Evolutionary conservation across 2,888 invertebrate species (phyloP), one percentile per base, ranked within the genome.

Genomic region (Idaea straminata): DNA sequence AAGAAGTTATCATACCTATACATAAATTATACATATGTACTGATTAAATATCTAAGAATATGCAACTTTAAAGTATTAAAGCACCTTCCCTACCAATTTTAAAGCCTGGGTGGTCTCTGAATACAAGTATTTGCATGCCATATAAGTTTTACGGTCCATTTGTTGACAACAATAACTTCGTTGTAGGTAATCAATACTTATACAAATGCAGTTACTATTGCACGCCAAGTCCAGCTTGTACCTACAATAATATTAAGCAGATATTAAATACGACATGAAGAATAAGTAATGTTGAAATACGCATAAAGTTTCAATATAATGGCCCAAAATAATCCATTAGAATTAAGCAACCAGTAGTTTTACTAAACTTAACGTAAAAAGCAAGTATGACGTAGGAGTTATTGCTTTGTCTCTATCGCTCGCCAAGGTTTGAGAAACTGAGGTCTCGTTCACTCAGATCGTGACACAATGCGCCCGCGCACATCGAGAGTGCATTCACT

Each of bases 401-500:
- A 71, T 13, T 81, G 80, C 64, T 74, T 75, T 71, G 64, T 83
- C 83, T 79, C 79, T 72, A 65, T 83, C 79, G 62, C 73, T 67
- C 70, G 57, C 64, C 61, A 66, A 34, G 59, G 61, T 64, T 69
- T 68, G 63, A 65, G 67, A 66, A 68, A 72, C 66, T 67, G 70
- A 73, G 68, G 74, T 79, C 79, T 80, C 80, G 72, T 73, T 86
- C 81, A n/a, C 78, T 69, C 81, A 63, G 63, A 38, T 72, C 72
- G 81, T 84, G 83, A 86, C 83, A 86, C 79, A 81, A 82, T 70
- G 79, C 79, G 82, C 81, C 73, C 79, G 82, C 83, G 83, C 79
- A 76, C 77, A 74, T 68, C 71, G 16, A 62, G 79, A 83, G 85
- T 89, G 89, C 91, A 89, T 90, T 91, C 91, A 89, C 89, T 88